Evolutionary conservation across 2,888 invertebrate species (phyloP), one percentile per base, ranked within the genome.

Genomic region (Idaea dimidiata): DNA sequence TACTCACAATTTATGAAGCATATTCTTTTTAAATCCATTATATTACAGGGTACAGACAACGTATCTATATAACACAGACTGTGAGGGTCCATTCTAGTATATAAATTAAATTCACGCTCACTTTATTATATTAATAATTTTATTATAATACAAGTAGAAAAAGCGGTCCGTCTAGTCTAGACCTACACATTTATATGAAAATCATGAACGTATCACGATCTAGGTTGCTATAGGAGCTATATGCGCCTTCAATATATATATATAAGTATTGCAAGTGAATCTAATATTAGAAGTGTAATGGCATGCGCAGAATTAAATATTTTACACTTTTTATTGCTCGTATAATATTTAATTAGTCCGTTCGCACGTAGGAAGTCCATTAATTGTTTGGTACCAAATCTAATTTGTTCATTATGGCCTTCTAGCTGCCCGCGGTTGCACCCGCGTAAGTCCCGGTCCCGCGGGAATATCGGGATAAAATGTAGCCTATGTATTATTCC

Each of bases 301-400:
- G 76, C 83, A 81, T 83, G 86, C 84, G 86, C 86, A 79, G 81
- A 85, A 84, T 83, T 85, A 84, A 85, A 84, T 83, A 86, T 86
- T 85, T 86, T 83, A 83, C 81, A 81, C 81, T 74, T 77, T 61
- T 76, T 80, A 74, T 74, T 77, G 73, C 78, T 74, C 70, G 71
- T 66, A 62, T 65, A 77, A 73, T 68, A 68, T 76, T 79, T 77
- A 79, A 82, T 81, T 78, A 76, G 67, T 72, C 62, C 24, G 24
- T 65, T 73, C 63, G 65, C 71, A 75, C 74, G 75, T 76, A 75
- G 72, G 71, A 70, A 62, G 17, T 32, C 62, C 65, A 60, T 62
- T 69, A 59, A 70, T 72, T 71, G 70, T 67, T 68, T 62, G 66
- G 63, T 72, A 72, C 57, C 64, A 64, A 71, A 64, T 66, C 55